phyloP scores from a whole-genome alignment of 2,797 vertebrate species.

The Accipiter minullus region DNA sequence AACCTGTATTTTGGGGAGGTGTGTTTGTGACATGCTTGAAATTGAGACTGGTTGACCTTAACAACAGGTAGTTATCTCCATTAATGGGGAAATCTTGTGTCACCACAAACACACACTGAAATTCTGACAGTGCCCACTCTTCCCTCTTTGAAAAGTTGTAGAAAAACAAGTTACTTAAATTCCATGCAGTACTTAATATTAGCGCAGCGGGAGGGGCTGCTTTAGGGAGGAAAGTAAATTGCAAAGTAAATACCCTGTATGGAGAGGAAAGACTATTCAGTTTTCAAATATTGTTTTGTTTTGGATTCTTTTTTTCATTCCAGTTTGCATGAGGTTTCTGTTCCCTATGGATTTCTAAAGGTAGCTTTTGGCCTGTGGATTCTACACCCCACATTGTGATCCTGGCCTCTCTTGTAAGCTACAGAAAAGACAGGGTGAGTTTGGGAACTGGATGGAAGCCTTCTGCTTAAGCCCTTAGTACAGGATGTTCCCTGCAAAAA shows the following conservation, averaged over 20 bases:
- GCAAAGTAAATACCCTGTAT: not conserved
- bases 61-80: constrained; percentile 19
- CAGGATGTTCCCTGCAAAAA: not conserved
- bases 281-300: not conserved
- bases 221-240: not conserved
- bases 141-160: not conserved
- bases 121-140: constrained; percentile 32
- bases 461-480: not conserved
- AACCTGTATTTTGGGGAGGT: not conserved
- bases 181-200: not conserved
- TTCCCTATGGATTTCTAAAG: not conserved
- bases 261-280: not conserved
- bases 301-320: not conserved
- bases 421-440: not conserved
- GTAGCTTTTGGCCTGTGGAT: not conserved
- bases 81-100: constrained; percentile 23
- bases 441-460: not conserved
- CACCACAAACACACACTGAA: constrained; percentile 2
- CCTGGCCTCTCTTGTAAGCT: not conserved
- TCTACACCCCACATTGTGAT: not conserved
- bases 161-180: not conserved
- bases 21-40: not conserved
- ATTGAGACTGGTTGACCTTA: not conserved
- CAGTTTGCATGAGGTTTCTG: not conserved
- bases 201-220: not conserved